Evolutionary conservation across 2,797 vertebrate species (phyloP), one percentile per base, ranked within the genome.

Genomic region (Cephalopachus bancanus): DNA sequence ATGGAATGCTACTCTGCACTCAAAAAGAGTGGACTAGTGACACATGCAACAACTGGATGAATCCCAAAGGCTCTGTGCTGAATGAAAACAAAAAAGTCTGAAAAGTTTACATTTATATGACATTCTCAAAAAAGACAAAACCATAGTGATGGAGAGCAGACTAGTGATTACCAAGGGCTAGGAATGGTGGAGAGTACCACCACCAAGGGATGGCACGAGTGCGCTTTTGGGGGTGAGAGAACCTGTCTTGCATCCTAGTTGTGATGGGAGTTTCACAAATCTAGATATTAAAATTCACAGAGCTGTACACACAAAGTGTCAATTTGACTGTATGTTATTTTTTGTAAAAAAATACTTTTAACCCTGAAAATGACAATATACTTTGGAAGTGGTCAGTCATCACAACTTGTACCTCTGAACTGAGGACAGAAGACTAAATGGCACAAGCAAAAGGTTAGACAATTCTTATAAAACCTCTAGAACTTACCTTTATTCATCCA

Each of bases 171-270:
- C 57, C n/a, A 85, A 65, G 12, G 11, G 24, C 81, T n/a, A 15
- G 64, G 19, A 4, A 15, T 57, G 6, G 0, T 9, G n/a, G 10
- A 22, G n/a, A 53, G 20, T 26, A 33, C 3, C 11, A 2, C 7
- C 49, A 1, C 5, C n/a, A 17, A 86, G 8, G 15, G 11, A 33
- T 8, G 37, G 71, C 12, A 53, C 28, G 64, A 49, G 71, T 17
- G 22, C 81, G 14, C 15, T 67, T 87, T 57, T 16, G 12, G 6
- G 16, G 24, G 7, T n/a, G 19, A 60, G 26, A 75, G 53, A 83
- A 60, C 7, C 51, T 60, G 26, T 55, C 78, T 44, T 33, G 33
- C 37, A 53, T 83, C 28, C 24, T 49, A 24, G 20, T 17, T 26
- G 57, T 92, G 51, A 14, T 53, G 3, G 6, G 74, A 20, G 51